Conservation (phyloP, 1,140 invertebrate genomes). For the Apolygus lucorum region DNA sequence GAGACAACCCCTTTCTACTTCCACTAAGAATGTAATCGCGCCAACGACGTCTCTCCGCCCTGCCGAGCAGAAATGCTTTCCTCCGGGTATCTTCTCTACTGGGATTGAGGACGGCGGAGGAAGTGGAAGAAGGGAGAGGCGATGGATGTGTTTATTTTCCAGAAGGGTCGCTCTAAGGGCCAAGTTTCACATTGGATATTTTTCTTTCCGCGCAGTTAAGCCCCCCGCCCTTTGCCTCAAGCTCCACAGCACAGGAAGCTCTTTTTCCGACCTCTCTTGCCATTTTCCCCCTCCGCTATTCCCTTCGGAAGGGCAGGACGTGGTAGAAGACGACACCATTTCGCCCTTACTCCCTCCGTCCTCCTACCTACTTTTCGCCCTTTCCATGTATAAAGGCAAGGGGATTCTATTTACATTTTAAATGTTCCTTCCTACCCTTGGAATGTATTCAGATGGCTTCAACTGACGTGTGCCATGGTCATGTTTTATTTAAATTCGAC, state of each 20-base stretch:
- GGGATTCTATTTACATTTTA: constrained; percentile 13
- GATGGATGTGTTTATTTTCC: constrained; percentile 16
- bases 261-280: neutral
- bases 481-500: constrained; percentile 17
- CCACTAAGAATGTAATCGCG: too few species aligned
- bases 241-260: neutral
- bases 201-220: constrained; percentile 14
- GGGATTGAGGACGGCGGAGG: too few species aligned
- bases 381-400: neutral
- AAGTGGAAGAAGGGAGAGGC: neutral
- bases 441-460: constrained; percentile 5
- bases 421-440: neutral
- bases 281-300: neutral
- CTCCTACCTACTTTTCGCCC: neutral
- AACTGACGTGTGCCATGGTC: neutral
- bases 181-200: constrained; percentile 12
- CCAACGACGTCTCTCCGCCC: too few species aligned
- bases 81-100: too few species aligned
- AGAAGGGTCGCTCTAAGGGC: constrained; percentile 16
- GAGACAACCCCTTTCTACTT: too few species aligned
- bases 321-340: neutral
- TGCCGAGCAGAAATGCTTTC: too few species aligned
- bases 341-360: neutral
- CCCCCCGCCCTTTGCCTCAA: neutral
- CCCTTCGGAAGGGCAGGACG: neutral